Evolutionary conservation across 2,113 vertebrate genomes (phyloP).

Genomic region (Caranx melampygus): DNA sequence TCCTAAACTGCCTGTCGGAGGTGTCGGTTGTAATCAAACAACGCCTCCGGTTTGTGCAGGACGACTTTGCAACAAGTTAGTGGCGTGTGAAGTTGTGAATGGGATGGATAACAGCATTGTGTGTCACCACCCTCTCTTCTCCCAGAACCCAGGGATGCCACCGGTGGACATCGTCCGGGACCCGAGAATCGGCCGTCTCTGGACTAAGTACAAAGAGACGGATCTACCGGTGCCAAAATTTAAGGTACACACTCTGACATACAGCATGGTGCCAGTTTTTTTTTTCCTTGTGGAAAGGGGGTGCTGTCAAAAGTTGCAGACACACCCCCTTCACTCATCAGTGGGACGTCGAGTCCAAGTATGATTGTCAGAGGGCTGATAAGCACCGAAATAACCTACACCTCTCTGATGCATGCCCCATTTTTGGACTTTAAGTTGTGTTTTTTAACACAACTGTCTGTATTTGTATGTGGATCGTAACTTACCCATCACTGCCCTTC

Average conservation of each 20-base stretch:
- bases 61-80: conserved; percentile 70
- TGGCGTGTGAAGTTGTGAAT: conserved; percentile 49
- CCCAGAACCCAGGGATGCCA: conserved; percentile 92
- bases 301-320: conserved; percentile 72
- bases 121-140: conserved; percentile 1
- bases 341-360: conserved; percentile 7
- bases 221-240: conserved; percentile 98
- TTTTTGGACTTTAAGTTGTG: background rate
- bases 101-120: conserved; percentile 53
- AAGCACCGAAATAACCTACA: background rate
- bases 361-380: background rate
- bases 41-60: background rate
- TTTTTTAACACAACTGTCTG: background rate
- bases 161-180: conserved; percentile 96
- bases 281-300: conserved; percentile 23
- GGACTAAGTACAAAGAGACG: conserved; percentile 97
- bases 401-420: background rate
- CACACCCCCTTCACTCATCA: conserved; percentile 73
- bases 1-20: conserved; percentile 70
- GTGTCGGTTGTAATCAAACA: conserved; percentile 33
- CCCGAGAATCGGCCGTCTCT: conserved; percentile 95
- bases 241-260: conserved; percentile 85
- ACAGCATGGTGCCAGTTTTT: background rate
- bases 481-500: background rate
- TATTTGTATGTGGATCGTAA: background rate